Base-by-base conservation (phyloP, 2,797 vertebrate genomes). In the Scomberomorus guttatus region DNA sequence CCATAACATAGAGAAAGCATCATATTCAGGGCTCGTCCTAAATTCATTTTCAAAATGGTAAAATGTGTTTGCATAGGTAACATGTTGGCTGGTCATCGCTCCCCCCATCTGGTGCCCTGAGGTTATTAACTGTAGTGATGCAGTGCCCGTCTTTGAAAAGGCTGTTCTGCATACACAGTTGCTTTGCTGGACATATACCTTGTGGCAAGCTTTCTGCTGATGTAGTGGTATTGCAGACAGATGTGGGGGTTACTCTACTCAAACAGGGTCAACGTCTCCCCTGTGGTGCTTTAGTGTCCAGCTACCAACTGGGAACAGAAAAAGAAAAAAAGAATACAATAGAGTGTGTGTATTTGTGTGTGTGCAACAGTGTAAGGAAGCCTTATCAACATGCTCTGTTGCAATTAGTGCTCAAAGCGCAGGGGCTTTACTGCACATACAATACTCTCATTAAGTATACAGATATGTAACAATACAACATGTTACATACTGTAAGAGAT, bases 261-360 rank as follows among this genome's bases (percentile, higher is more conserved):
- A 91, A 92, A 92, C 83, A 91, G 90, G 92, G 93, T 94, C 92
- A 94, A 91, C 83, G 84, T 90, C 83, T 90, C 85, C 92, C 94
- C 88, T 77, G 87, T 81, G 92, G 92, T 85, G 82, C 77, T 92
- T 85, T 79, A 73, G 70, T 85, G 84, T 90, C 79, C 81, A 72
- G 69, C 75, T 64, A 62, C 77, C 79, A 67, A 74, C 72, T 72
- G 81, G 79, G 77, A 79, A 80, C 65, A 69, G 22, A 76, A 37
- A 58, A 57, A 66, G 22, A 72, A 37, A 60, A 68, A 69, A 52
- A 71, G 18, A 77, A 69, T 60, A 57, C 52, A 69, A 52, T 57
- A 6, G 10, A 55, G 48, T 59, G 20, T 52, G 62, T 56, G 46
- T 56, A 44, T 44, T 48, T 58, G 54, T 46, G 46, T 66, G 39